These are phyloP conservation scores for Heliconius aoede DNA, from an alignment of 2,888 invertebrate species.

Conservation along the genomic window DNA sequence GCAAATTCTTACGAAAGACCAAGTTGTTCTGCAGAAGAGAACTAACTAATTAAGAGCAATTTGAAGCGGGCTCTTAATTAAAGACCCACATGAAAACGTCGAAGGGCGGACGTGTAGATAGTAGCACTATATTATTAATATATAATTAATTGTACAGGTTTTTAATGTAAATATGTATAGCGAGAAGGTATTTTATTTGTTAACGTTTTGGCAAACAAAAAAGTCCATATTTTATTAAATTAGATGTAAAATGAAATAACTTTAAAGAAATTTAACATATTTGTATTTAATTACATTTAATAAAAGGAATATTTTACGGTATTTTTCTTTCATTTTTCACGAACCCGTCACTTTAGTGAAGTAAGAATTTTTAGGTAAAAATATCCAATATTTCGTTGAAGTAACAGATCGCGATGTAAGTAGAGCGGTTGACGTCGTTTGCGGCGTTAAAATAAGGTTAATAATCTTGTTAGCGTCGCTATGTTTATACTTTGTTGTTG, in stretches of 20 bases:
- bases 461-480: slow-evolving; percentile 31
- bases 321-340: background rate
- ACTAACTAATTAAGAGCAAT: slow-evolving; percentile 45
- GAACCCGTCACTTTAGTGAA: background rate
- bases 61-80: slow-evolving; percentile 43
- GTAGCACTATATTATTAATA: slow-evolving; percentile 22
- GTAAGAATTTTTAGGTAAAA: background rate
- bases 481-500: slow-evolving; percentile 22
- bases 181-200: background rate
- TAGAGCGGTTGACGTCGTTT: slow-evolving; percentile 33
- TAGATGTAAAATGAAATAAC: too few relatives aligned
- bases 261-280: too few relatives aligned
- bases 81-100: slow-evolving; percentile 35
- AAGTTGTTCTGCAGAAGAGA: slow-evolving; percentile 1
- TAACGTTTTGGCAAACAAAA: background rate
- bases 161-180: background rate
- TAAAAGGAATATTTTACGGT: background rate
- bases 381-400: background rate
- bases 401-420: slow-evolving; percentile 28
- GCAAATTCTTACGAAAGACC: slow-evolving; percentile 12
- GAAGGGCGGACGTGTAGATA: slow-evolving; percentile 16
- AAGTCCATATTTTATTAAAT: too few relatives aligned
- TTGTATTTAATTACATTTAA: too few relatives aligned
- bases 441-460: slow-evolving; percentile 33
- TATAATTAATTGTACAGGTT: background rate